Evolutionary conservation across 2,113 vertebrate species (phyloP), one percentile per base, ranked within the genome.

Genomic region (Callipepla squamata): DNA sequence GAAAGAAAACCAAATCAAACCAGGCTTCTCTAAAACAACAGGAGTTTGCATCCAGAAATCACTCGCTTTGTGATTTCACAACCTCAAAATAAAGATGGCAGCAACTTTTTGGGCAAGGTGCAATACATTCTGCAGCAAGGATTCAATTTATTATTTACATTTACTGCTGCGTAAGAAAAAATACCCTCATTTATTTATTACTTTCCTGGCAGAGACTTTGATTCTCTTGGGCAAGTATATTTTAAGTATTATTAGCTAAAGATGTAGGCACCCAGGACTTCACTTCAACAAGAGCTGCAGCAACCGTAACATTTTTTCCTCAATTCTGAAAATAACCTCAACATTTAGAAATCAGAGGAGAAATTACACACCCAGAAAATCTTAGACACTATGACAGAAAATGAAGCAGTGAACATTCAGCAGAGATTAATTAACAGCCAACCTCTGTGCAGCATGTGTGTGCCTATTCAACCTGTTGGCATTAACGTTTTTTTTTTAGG

Each of bases 371-470:
- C 65, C 75, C 61, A 81, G 80, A 63, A 89, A 69, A 77, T 69
- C 84, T 78, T 13, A 77, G 91, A 85, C 38, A n/a, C 59, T 47
- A 20, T 77, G 83, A 84, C 80, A 94, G 75, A 91, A 91, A 78
- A 38, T n/a, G 76, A 87, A 78, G 87, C 75, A 50, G 65, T 32
- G 84, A 88, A 68, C 26, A 15, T 66, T 58, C 84, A 68, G 75
- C 44, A 65, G 84, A 91, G 75, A 80, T 85, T 91, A 90, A 91
- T 91, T 91, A 93, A 77, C 87, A 85, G 80, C 21, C 90, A 81
- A 68, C 75, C 79, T 44, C 83, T 68, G 76, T 68, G 42, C 79
- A 47, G 75, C 53, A 22, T 0, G 3, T 59, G 48, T 13, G 62
- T 2, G 30, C 30, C 80, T 73, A 20, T 63, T 61, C 65, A 68